A percentile compares a stretch with the other conserved stretches of the same genome.
These are phyloP conservation scores for Hyperoplus immaculatus DNA, from an alignment of 2,797 vertebrate species.

Conservation along the genomic window DNA sequence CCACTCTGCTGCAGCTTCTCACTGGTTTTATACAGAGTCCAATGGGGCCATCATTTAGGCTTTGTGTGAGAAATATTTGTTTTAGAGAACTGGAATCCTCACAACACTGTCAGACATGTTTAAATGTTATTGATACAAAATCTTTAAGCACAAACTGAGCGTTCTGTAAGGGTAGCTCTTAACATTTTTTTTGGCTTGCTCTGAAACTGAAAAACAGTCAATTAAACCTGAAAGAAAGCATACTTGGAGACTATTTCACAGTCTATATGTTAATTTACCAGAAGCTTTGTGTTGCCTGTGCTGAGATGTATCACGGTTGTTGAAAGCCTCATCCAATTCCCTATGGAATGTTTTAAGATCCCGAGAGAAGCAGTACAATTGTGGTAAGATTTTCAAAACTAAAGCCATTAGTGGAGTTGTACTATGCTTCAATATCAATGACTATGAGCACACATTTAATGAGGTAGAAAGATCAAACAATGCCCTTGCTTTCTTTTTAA, in stretches of 20 bases:
- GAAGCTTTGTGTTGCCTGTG: slow-evolving; percentile 22
- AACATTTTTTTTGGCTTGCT: neutral
- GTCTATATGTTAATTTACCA: slow-evolving; percentile 16
- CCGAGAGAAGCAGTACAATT: slow-evolving; percentile 8
- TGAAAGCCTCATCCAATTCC: slow-evolving; percentile 16
- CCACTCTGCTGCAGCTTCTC: slow-evolving; percentile 11
- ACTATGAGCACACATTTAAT: neutral
- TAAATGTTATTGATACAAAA: slow-evolving; percentile 22
- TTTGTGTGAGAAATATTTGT: slow-evolving; percentile 22
- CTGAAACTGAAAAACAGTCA: slow-evolving; percentile 21
- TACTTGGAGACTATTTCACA: slow-evolving; percentile 11
- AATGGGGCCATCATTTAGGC: neutral
- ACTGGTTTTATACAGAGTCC: slow-evolving; percentile 11
- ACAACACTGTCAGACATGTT: slow-evolving; percentile 13
- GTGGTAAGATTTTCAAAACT: neutral
- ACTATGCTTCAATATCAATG: neutral
- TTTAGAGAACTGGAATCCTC: slow-evolving; percentile 5
- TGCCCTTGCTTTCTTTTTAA: neutral
- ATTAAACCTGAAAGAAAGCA: slow-evolving; percentile 17
- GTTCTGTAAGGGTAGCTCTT: neutral
- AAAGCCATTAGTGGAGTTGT: neutral
- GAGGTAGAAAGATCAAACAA: neutral
- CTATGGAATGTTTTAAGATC: slow-evolving; percentile 13
- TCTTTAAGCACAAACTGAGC: slow-evolving; percentile 9
- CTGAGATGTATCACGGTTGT: neutral